A percentile compares a stretch with the other conserved stretches of the same genome.
These are phyloP conservation scores for Lamellibrachia columna DNA, from an alignment of 2,888 invertebrate genomes.

Conservation along the genomic window DNA sequence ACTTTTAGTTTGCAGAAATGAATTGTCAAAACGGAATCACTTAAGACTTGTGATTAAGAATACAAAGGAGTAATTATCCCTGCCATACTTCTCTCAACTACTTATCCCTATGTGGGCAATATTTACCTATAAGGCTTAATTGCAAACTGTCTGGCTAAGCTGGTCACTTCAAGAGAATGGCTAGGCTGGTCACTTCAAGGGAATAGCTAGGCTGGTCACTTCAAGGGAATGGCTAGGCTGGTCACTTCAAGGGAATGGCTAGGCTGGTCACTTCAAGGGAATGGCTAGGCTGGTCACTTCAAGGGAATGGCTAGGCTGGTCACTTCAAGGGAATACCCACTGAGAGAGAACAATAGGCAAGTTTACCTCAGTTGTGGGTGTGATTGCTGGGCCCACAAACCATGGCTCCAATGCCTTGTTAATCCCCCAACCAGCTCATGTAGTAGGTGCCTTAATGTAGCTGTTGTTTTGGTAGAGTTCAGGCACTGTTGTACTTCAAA, in stretches of 20 bases:
- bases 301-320: not conserved
- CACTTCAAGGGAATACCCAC: not conserved
- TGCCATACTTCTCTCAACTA: not conserved
- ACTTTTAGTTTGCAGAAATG: too few species aligned
- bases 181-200: not conserved
- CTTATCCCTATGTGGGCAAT: not conserved
- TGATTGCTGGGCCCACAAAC: not conserved
- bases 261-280: not conserved
- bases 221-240: not conserved
- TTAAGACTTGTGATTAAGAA: not conserved
- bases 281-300: not conserved
- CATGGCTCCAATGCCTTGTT: not conserved
- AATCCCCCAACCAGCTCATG: not conserved
- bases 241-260: not conserved
- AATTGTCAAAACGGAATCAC: too few species aligned
- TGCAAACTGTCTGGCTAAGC: not conserved
- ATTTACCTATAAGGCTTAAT: not conserved
- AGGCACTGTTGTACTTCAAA: not conserved
- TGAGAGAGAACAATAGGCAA: not conserved
- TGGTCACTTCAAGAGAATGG: not conserved
- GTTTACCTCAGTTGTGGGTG: not conserved
- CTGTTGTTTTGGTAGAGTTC: conserved; percentile 8
- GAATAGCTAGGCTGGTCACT: not conserved
- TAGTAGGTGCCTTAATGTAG: not conserved
- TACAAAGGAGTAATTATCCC: not conserved